These are phyloP conservation scores for Tamias sibiricus DNA, from an alignment of 2,113 vertebrate species.

Conservation along the genomic window DNA sequence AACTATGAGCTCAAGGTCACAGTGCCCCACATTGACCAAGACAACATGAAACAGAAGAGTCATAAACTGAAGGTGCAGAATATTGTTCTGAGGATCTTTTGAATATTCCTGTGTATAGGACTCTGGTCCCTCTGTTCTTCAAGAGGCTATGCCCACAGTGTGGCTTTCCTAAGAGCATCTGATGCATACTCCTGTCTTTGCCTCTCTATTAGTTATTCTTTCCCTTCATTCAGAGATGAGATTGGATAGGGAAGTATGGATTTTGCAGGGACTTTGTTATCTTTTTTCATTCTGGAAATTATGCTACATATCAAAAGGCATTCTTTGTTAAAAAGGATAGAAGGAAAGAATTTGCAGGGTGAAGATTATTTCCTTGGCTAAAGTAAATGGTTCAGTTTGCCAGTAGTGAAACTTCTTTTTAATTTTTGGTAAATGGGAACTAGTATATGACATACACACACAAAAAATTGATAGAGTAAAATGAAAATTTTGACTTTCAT, in stretches of 20 bases:
- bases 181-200: background rate
- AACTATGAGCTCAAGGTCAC: too few species aligned
- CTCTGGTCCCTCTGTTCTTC: background rate
- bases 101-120: background rate
- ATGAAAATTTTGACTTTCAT: background rate
- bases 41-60: background rate
- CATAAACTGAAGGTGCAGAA: background rate
- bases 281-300: background rate
- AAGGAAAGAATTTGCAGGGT: background rate
- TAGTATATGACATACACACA: background rate
- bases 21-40: too few species aligned
- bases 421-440: background rate
- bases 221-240: background rate
- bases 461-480: background rate
- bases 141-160: background rate
- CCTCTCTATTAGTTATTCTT: too few species aligned
- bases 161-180: background rate
- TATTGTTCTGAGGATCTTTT: background rate
- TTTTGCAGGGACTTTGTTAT: background rate
- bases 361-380: background rate
- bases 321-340: background rate
- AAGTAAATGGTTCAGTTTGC: background rate
- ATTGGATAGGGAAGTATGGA: background rate
- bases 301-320: background rate
- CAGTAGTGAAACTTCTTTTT: background rate